Evolutionary conservation across 2,888 invertebrate genomes (phyloP), one percentile per base, ranked within the genome.

Genomic region (Drosophila paramelanica): DNA sequence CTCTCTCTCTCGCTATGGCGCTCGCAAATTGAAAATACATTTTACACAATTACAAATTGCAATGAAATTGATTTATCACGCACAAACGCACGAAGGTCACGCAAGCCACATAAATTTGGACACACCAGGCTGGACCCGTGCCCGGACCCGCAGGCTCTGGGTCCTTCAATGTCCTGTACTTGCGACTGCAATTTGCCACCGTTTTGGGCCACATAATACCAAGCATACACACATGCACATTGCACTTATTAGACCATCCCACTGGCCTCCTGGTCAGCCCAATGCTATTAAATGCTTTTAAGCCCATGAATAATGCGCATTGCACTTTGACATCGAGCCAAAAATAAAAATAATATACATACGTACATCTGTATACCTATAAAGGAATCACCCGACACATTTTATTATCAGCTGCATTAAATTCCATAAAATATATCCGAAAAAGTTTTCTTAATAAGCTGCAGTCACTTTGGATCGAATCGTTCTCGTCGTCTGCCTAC

Each of bases 11-110:
- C 13, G 43, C 36, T 49, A 31, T 20, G 39, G 39, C 7, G 8
- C 25, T 31, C 23, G 57, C 74, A 87, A 85, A 85, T 85, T 85
- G 85, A 85, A 87, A 87, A 85, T 80, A 84, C 87, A 85, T 85
- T 85, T 85, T 85, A 78, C 88, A 87, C 85, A 85, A 85, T 85
- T 87, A 85, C 84, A 84, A 85, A 85, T 87, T 87, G 82, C 85
- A 81, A 80, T 87, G 82, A 80, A 85, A 87, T 87, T 85, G 85
- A 85, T 85, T 85, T 85, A 85, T 85, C 82, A 87, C 82, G 76
- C 82, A 79, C 67, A 82, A 77, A 72, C 78, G 76, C 78, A 84
- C 68, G 82, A 85, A 85, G 85, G 85, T 85, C 85, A 85, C 80
- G 88, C 80, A 80, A 77, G 75, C 67, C 87, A 75, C 88, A 85